These are phyloP conservation scores for Therioaphis trifolii DNA, from an alignment of 2,888 invertebrate species.

Conservation along the genomic window DNA sequence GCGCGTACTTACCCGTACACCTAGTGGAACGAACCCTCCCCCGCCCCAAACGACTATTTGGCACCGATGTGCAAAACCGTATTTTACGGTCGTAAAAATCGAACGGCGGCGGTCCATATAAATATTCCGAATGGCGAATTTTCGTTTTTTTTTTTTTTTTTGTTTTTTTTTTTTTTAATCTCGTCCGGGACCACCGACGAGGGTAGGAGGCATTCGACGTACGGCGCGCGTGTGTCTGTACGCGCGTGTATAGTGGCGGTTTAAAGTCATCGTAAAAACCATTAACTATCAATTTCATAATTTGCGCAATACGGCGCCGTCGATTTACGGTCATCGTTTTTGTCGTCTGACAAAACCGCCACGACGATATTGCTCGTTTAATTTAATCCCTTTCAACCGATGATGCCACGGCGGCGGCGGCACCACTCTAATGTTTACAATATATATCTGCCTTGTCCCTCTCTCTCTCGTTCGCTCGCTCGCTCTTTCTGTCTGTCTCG, in stretches of 20 bases:
- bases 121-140: too few species aligned
- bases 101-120: neutral
- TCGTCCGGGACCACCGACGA: neutral
- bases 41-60: neutral
- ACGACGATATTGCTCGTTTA: slow-evolving; percentile 55
- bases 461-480: neutral
- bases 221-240: neutral
- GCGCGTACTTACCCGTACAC: too few species aligned
- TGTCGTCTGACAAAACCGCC: slow-evolving; percentile 54
- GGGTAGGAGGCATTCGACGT: neutral
- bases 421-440: slow-evolving; percentile 46
- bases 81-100: slow-evolving; percentile 43
- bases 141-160: slow-evolving; percentile 9
- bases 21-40: too few species aligned
- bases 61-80: slow-evolving; percentile 45
- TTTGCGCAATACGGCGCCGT: slow-evolving; percentile 59
- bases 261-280: slow-evolving; percentile 56
- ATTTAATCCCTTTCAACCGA: slow-evolving; percentile 56
- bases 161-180: slow-evolving; percentile 36
- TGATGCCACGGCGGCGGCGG: slow-evolving; percentile 1
- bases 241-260: neutral
- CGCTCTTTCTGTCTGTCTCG: neutral
- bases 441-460: neutral
- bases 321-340: slow-evolving; percentile 62
- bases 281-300: slow-evolving; percentile 61